These are phyloP conservation scores for Erebia epiphron DNA, from an alignment of 2,888 invertebrate genomes.

Conservation along the genomic window DNA sequence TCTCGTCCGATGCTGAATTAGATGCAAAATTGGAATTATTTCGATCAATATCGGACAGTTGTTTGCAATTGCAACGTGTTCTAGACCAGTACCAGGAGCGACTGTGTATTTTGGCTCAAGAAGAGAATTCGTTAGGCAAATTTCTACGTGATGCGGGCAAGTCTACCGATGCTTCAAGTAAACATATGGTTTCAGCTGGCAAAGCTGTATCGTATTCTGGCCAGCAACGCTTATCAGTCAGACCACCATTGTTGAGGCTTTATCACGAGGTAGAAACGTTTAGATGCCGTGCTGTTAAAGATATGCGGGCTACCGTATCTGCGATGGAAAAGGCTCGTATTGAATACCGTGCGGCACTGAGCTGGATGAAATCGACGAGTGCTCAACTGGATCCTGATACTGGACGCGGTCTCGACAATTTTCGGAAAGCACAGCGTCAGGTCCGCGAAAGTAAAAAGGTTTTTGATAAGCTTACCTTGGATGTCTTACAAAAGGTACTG, in stretches of 20 bases:
- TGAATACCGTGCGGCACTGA: constrained; percentile 96
- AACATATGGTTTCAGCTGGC: constrained; percentile 85
- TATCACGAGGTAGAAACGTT: constrained; percentile 99
- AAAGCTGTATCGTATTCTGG: constrained; percentile 94
- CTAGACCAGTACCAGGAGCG: constrained; percentile 97
- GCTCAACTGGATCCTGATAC: constrained; percentile 98
- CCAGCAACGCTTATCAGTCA: constrained; percentile 94
- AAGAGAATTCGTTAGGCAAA: constrained; percentile 96
- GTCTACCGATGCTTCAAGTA: constrained; percentile 91
- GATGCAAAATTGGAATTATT: constrained; percentile 98
- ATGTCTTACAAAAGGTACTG: constrained; percentile 95
- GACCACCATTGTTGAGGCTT: constrained; percentile 92
- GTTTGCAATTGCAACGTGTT: constrained; percentile 92
- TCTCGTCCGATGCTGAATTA: constrained; percentile 97
- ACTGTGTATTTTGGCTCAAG: constrained; percentile 95
- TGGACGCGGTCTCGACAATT: constrained; percentile 96
- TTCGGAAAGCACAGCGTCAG: constrained; percentile 94
- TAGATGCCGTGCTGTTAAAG: constrained; percentile 95
- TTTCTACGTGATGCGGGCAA: constrained; percentile 97
- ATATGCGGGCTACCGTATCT: constrained; percentile 94
- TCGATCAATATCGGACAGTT: constrained; percentile 95
- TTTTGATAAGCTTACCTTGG: constrained; percentile 97
- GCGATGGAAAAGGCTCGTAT: constrained; percentile 98
- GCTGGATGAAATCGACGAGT: constrained; percentile 99
- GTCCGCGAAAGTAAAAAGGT: constrained; percentile 90